A percentile compares a stretch with the other conserved stretches of the same genome.
Conservation (phyloP, 1,140 invertebrate species). For the Cydia splendana region DNA sequence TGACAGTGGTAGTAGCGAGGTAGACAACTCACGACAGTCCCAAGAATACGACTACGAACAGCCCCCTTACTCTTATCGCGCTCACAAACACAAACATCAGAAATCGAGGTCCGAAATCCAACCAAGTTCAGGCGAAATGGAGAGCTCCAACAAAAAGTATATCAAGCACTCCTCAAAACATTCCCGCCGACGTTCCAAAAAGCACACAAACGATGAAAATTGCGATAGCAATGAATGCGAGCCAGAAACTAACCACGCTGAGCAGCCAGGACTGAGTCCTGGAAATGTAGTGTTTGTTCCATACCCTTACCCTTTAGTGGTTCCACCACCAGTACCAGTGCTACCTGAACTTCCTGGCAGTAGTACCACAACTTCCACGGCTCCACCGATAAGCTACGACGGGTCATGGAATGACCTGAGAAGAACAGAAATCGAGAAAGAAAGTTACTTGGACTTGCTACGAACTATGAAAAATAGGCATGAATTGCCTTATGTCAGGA, state of each 20-base stretch:
- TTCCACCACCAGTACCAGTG: conserved; percentile 38
- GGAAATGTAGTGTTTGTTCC: conserved; percentile 46
- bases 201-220: conserved; percentile 38
- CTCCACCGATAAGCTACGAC: not conserved
- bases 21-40: not conserved
- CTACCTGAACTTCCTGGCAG: conserved; percentile 32
- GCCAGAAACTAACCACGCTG: conserved; percentile 36
- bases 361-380: conserved; percentile 32
- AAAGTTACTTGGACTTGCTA: not conserved
- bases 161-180: not conserved
- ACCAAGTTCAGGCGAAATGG: not conserved
- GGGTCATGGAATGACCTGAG: not conserved
- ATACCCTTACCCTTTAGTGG: conserved; percentile 50
- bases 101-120: not conserved
- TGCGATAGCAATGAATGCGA: conserved; percentile 51
- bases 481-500: not conserved
- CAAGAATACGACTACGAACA: not conserved
- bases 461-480: not conserved
- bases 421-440: not conserved
- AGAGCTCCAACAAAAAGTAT: not conserved
- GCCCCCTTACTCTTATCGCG: not conserved
- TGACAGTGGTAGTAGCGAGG: not conserved
- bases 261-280: conserved; percentile 40
- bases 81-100: not conserved
- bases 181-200: not conserved